These are phyloP conservation scores for Heloderma charlesbogerti DNA, from an alignment of 2,113 vertebrate species.

Conservation along the genomic window DNA sequence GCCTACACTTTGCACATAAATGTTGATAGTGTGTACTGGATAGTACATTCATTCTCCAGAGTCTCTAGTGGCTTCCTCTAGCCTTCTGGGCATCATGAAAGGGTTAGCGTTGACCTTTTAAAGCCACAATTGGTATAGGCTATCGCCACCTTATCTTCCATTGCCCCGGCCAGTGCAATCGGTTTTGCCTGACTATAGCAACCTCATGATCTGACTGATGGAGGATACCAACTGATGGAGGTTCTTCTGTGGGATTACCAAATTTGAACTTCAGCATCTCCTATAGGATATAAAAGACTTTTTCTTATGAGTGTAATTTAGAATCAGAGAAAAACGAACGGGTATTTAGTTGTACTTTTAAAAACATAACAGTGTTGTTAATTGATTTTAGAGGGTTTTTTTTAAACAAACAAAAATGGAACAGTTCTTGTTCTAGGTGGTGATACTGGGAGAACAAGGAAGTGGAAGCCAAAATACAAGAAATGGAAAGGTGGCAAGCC, in stretches of 20 bases:
- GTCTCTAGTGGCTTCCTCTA: background rate
- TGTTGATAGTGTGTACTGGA: background rate
- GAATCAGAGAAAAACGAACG: constrained; percentile 2
- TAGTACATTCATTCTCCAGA: background rate
- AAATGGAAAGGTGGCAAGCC: background rate
- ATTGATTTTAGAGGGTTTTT: background rate
- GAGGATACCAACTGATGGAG: background rate
- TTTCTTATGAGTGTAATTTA: background rate
- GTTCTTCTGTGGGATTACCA: background rate
- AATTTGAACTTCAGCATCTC: background rate
- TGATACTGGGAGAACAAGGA: background rate
- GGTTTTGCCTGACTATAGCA: background rate
- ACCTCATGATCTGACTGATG: background rate
- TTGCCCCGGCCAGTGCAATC: background rate
- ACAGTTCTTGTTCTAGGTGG: background rate
- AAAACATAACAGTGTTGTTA: background rate
- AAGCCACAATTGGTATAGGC: background rate
- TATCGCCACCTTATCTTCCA: background rate
- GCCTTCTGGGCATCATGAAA: background rate
- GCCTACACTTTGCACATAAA: background rate
- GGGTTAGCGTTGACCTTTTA: background rate
- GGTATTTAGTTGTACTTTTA: background rate
- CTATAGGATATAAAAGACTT: background rate
- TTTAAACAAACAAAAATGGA: background rate
- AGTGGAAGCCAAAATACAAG: background rate